A percentile compares a stretch with the other conserved stretches of the same genome.
These are phyloP conservation scores for Morone chrysops DNA, from an alignment of 2,113 vertebrate genomes.

Conservation along the genomic window DNA sequence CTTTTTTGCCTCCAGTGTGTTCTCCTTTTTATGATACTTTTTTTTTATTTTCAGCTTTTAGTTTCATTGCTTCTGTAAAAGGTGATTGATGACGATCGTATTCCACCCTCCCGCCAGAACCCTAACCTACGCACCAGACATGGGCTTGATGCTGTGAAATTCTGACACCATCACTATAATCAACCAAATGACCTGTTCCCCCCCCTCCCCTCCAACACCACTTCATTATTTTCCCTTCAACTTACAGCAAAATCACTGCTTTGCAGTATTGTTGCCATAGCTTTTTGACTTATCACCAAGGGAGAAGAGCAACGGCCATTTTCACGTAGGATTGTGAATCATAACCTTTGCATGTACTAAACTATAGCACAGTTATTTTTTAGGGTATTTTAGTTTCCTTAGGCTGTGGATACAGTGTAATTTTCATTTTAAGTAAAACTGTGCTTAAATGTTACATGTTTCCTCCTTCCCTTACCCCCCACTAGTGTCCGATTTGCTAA, in stretches of 20 bases:
- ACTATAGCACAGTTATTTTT: conserved; percentile 94
- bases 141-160: conserved; percentile 93
- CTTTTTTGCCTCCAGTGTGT: conserved; percentile 92
- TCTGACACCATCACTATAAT: conserved; percentile 89
- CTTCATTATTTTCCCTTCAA: conserved; percentile 79
- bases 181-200: conserved; percentile 83
- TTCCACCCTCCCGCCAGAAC: conserved; percentile 81
- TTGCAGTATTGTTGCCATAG: conserved; percentile 91
- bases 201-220: conserved; percentile 52
- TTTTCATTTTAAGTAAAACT: conserved; percentile 90
- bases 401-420: conserved; percentile 92
- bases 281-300: conserved; percentile 73
- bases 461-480: conserved; percentile 60
- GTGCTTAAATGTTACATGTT: conserved; percentile 96
- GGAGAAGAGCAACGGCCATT: conserved; percentile 87
- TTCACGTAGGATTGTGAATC: conserved; percentile 80
- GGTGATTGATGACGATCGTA: conserved; percentile 85
- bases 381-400: conserved; percentile 92
- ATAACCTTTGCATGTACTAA: conserved; percentile 96
- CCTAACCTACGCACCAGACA: conserved; percentile 88
- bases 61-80: conserved; percentile 93
- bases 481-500: conserved; percentile 92
- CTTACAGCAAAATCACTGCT: conserved; percentile 87
- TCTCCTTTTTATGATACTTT: conserved; percentile 68
- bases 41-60: conserved; percentile 83